These are phyloP conservation scores for Polyommatus iphigenia DNA, from an alignment of 2,888 invertebrate genomes.

Conservation along the genomic window DNA sequence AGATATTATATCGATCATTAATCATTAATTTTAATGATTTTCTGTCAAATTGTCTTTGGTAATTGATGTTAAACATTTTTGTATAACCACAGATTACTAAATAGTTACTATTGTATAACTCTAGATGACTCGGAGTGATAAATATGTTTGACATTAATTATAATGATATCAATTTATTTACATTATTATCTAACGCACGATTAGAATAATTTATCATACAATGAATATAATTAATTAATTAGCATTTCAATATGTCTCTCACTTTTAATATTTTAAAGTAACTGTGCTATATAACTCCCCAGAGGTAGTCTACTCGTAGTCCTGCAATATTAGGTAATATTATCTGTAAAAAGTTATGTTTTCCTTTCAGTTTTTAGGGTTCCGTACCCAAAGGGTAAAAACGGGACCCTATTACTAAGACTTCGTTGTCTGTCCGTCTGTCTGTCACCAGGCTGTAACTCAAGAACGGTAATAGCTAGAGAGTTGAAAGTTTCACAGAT, in stretches of 20 bases:
- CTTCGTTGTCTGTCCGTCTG: too few species aligned
- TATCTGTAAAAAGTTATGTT: too few species aligned
- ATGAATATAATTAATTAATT: neutral
- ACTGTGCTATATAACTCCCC: too few species aligned
- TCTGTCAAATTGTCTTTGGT: neutral
- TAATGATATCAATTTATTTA: neutral
- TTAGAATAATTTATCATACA: neutral
- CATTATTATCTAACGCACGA: neutral
- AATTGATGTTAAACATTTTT: neutral
- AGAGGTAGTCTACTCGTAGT: too few species aligned
- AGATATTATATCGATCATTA: neutral
- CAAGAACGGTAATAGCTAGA: too few species aligned
- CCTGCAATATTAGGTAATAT: too few species aligned
- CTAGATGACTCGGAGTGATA: neutral
- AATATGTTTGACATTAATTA: slow-evolving; percentile 1
- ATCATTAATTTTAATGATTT: neutral
- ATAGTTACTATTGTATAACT: too few species aligned
- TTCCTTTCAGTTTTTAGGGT: too few species aligned
- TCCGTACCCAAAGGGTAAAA: too few species aligned
- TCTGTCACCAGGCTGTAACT: too few species aligned
- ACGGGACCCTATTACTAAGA: too few species aligned
- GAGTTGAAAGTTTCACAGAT: too few species aligned
- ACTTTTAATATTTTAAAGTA: neutral
- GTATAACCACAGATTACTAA: neutral
- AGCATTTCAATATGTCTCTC: neutral